These are phyloP conservation scores for Chunga burmeisteri DNA, from an alignment of 2,113 vertebrate species.

Conservation along the genomic window DNA sequence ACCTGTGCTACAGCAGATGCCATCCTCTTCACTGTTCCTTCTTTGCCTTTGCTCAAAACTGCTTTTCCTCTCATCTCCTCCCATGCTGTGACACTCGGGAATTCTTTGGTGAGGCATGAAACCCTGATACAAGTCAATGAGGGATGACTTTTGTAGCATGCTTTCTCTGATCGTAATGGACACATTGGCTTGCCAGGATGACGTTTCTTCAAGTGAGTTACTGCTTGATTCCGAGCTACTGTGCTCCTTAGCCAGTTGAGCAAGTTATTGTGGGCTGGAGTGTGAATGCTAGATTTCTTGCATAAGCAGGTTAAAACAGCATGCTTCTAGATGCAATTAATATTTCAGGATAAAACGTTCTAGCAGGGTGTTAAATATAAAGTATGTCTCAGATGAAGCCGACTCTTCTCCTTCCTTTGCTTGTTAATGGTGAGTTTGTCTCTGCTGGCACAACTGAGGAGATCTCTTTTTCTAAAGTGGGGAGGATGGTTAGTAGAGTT, in stretches of 20 bases:
- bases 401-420: neutral
- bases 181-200: neutral
- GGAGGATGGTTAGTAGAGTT: neutral
- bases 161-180: neutral
- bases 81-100: neutral
- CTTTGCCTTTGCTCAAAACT: neutral
- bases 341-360: neutral
- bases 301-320: conserved; percentile 3
- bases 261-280: conserved; percentile 48
- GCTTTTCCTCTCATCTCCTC: neutral
- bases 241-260: conserved; percentile 19
- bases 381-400: neutral
- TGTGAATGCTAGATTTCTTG: conserved; percentile 5
- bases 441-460: neutral
- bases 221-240: neutral
- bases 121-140: neutral
- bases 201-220: neutral
- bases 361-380: neutral
- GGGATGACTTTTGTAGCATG: neutral
- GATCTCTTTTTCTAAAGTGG: neutral
- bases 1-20: neutral
- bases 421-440: neutral
- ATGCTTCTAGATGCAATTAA: conserved; percentile 2
- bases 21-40: neutral
- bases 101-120: neutral